phyloP scores from a whole-genome alignment of 2,113 vertebrate species.

The Cyprinus carpio region DNA sequence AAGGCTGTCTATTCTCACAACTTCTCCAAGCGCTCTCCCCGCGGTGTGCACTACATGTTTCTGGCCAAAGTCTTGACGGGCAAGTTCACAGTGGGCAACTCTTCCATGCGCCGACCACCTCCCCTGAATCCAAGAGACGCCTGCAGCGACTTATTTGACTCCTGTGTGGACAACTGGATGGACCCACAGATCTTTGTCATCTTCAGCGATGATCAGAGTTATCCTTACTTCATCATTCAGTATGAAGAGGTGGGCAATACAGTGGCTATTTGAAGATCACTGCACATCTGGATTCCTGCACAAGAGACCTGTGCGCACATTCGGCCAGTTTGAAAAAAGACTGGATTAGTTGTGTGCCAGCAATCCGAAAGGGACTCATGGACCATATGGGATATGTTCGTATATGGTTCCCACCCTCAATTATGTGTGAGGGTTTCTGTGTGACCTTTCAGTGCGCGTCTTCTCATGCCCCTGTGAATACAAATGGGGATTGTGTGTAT shows the following conservation, averaged over 20 bases:
- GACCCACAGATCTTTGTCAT: constrained; percentile 99
- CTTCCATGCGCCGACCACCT: constrained; percentile 93
- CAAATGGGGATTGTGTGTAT: constrained; percentile 21
- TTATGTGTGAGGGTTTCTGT: constrained; percentile 11
- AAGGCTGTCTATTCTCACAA: constrained; percentile 97
- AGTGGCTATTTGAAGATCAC: constrained; percentile 81
- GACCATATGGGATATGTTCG: constrained; percentile 16
- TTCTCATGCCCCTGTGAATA: constrained; percentile 23
- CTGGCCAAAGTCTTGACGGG: constrained; percentile 96
- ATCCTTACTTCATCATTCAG: constrained; percentile 97
- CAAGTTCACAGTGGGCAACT: constrained; percentile 92
- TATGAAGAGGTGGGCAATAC: constrained; percentile 95
- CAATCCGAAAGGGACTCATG: constrained; percentile 17
- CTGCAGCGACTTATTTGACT: constrained; percentile 97
- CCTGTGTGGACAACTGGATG: constrained; percentile 97
- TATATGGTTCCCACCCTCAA: constrained; percentile 27
- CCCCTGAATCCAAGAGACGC: constrained; percentile 88
- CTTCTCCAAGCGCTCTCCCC: constrained; percentile 92
- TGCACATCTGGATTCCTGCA: constrained; percentile 34
- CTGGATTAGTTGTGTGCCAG: neutral
- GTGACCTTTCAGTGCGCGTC: constrained; percentile 34
- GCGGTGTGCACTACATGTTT: constrained; percentile 98
- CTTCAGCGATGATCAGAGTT: constrained; percentile 99
- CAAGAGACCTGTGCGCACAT: neutral
- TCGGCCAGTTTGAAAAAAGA: neutral